Evolutionary conservation across 1,140 invertebrate genomes (phyloP), one percentile per base, ranked within the genome.

Genomic region (Mercenaria mercenaria): DNA sequence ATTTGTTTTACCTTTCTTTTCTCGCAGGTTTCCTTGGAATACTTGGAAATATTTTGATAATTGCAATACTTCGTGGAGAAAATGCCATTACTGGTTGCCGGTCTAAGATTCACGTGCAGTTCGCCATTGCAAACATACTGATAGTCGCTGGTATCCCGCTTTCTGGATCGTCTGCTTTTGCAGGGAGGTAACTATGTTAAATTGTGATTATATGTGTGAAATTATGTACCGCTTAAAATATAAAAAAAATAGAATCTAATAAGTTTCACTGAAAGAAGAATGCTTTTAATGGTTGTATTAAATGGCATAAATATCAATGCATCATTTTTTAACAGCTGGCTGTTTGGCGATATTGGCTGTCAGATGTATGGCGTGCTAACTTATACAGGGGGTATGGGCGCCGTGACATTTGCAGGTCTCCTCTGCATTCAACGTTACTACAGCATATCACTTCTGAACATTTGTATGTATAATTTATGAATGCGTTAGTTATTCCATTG

Each of bases 301-400:
- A n/a, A n/a, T n/a, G n/a, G n/a, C n/a, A n/a, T n/a, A n/a, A n/a
- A n/a, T n/a, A n/a, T n/a, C n/a, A n/a, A n/a, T n/a, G n/a, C n/a
- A n/a, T n/a, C 69, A 10, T 37, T 34, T 61, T 79, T 29, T 74
- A 26, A 13, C 56, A 88, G 85, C 15, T 88, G 85, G 85, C 29
- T 88, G 47, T 79, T 61, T 43, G 85, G 85, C 6, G 72, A 77
- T 32, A 34, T 61, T 23, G 85, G 85, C 15, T 88, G 85, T 50
- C 72, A 79, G n/a, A 1, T 88, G 26, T 88, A 88, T 34, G 85
- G 85, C 1, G 20, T 50, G 10, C 50, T 59, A 11, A 88, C 85
- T 29, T 88, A 88, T 43, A 88, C 69, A 20, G 85, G 85, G 20
- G 85, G 85, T 8, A 88, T 88, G 85, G 74, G 56, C 43, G 85